These are phyloP conservation scores for Stenichneumon culpator DNA, from an alignment of 2,888 invertebrate genomes.

Conservation along the genomic window DNA sequence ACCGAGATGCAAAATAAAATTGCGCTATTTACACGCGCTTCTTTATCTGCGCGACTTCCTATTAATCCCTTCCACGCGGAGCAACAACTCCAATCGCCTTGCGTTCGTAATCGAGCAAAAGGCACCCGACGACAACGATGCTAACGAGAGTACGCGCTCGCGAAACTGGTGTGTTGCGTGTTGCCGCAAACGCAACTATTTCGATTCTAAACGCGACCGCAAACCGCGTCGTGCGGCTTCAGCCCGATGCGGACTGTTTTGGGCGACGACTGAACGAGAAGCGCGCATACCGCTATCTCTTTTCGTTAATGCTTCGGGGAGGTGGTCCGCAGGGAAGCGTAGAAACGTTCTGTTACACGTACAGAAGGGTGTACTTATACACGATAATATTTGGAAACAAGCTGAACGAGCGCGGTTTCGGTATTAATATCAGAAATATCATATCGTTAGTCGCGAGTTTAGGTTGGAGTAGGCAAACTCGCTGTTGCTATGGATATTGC, in stretches of 20 bases:
- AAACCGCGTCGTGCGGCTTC: conserved; percentile 64
- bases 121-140: background rate
- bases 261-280: conserved; percentile 9
- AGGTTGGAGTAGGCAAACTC: background rate
- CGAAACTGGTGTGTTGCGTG: conserved; percentile 6
- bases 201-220: conserved; percentile 74
- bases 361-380: background rate
- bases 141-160: conserved; percentile 2
- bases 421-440: conserved; percentile 74
- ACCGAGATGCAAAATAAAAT: too few species aligned
- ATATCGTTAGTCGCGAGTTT: conserved; percentile 3
- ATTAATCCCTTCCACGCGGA: background rate
- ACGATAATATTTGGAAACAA: background rate
- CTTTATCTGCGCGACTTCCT: background rate
- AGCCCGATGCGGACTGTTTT: background rate
- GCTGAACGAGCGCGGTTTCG: conserved; percentile 63
- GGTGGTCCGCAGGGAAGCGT: background rate
- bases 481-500: background rate
- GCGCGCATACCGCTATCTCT: conserved; percentile 10
- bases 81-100: conserved; percentile 22
- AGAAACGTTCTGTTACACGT: conserved; percentile 13
- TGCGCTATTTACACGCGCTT: too few species aligned
- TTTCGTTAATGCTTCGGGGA: conserved; percentile 22
- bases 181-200: conserved; percentile 73
- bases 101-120: background rate